phyloP scores from a whole-genome alignment of 2,797 vertebrate genomes.

The Sphenodon punctatus region DNA sequence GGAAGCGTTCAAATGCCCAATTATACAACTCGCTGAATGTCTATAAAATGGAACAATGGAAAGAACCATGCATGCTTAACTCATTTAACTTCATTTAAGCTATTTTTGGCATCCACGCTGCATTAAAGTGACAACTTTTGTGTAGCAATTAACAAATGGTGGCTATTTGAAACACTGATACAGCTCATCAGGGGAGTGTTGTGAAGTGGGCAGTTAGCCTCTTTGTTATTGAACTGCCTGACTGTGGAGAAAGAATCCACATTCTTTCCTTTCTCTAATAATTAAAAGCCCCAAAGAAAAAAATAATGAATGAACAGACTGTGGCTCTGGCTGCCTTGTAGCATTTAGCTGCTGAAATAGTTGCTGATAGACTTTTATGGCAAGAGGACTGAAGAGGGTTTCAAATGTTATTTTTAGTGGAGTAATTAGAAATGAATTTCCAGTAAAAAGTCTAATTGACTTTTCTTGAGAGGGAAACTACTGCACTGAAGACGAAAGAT shows the following conservation, averaged over 20 bases:
- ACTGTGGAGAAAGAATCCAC: slow-evolving; percentile 12
- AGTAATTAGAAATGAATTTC: neutral
- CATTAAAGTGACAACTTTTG: slow-evolving; percentile 76
- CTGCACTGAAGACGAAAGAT: neutral
- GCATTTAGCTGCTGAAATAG: neutral
- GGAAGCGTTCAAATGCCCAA: slow-evolving; percentile 77
- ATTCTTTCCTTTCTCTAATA: neutral
- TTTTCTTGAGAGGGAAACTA: neutral
- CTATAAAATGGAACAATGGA: slow-evolving; percentile 73
- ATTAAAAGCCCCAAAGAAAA: neutral
- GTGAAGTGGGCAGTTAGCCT: slow-evolving; percentile 1
- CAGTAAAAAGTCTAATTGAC: neutral
- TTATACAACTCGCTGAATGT: slow-evolving; percentile 77
- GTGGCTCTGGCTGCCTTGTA: neutral
- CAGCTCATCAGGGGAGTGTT: neutral
- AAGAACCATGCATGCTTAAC: slow-evolving; percentile 67
- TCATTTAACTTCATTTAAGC: slow-evolving; percentile 77
- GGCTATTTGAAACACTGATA: slow-evolving; percentile 46
- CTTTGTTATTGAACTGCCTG: slow-evolving; percentile 41
- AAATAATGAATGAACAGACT: neutral
- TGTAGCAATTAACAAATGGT: slow-evolving; percentile 76
- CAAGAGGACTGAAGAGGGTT: neutral
- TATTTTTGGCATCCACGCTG: slow-evolving; percentile 71
- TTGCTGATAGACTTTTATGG: neutral
- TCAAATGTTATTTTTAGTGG: neutral